Evolutionary conservation across 2,797 vertebrate species (phyloP).

Genomic region (Typhlichthys eigenmanni): DNA sequence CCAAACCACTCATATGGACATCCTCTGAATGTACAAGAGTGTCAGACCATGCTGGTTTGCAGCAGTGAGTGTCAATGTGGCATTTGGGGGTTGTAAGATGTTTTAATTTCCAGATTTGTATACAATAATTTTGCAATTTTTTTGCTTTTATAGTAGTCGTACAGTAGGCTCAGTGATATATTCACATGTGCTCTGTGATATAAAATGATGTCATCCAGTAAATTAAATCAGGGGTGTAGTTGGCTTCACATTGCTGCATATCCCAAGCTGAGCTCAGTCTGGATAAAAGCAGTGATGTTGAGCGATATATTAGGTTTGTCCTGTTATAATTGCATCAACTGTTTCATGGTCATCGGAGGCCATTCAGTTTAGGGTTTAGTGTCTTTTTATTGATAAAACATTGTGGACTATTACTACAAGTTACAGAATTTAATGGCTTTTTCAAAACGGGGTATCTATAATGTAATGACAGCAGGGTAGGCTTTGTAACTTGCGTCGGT

Average conservation of each 20-base stretch:
- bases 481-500: constrained; percentile 61
- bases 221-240: constrained; percentile 31
- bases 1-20: constrained; percentile 6
- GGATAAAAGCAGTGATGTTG: constrained; percentile 51
- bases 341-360: constrained; percentile 64
- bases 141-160: no score
- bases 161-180: neutral
- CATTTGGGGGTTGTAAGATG: no score
- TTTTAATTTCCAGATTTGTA: no score
- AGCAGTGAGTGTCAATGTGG: no score
- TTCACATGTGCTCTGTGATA: constrained; percentile 26
- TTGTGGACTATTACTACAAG: constrained; percentile 61
- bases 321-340: constrained; percentile 68
- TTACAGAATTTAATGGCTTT: constrained; percentile 68
- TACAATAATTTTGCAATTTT: no score
- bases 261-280: constrained; percentile 13
- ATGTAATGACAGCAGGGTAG: constrained; percentile 47
- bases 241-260: constrained; percentile 10
- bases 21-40: constrained; percentile 16
- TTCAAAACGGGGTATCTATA: constrained; percentile 56
- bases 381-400: constrained; percentile 58
- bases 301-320: constrained; percentile 46
- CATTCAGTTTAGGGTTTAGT: constrained; percentile 50
- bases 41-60: constrained; percentile 3
- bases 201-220: constrained; percentile 45